These are phyloP conservation scores for Apotomis betuletana DNA, from an alignment of 2,888 invertebrate genomes.

Conservation along the genomic window DNA sequence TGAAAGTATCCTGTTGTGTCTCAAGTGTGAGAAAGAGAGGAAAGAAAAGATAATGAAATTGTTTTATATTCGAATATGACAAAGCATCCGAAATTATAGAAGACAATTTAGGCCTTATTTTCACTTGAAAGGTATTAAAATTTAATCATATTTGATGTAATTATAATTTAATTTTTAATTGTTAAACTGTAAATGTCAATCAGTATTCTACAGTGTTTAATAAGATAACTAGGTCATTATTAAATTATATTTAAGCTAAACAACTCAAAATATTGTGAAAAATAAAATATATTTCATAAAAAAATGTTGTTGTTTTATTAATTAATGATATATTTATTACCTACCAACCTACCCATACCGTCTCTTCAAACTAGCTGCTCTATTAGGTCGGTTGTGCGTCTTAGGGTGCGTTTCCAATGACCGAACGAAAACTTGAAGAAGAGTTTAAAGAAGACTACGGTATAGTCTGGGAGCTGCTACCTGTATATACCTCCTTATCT, in stretches of 20 bases:
- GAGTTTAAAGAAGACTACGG: no score
- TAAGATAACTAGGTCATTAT: conserved; percentile 19
- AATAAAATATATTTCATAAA: conserved; percentile 31
- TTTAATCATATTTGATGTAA: conserved; percentile 1
- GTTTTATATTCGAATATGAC: conserved; percentile 4
- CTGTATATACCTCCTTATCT: no score
- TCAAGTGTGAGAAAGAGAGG: conserved; percentile 21
- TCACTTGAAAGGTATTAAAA: no score
- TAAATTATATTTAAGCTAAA: conserved; percentile 33
- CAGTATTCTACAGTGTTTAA: conserved; percentile 38
- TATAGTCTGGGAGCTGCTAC: no score
- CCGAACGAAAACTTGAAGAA: no score
- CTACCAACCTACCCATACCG: no score
- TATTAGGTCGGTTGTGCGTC: no score
- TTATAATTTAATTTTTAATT: conserved; percentile 26
- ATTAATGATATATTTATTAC: not conserved
- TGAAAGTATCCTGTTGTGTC: conserved; percentile 17
- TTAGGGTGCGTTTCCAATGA: no score
- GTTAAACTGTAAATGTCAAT: conserved; percentile 40
- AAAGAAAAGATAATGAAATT: conserved; percentile 1
- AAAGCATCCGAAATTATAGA: not conserved
- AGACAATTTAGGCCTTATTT: no score
- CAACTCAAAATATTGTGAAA: conserved; percentile 39
- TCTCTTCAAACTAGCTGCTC: no score
- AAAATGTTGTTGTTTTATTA: conserved; percentile 13